phyloP scores from a whole-genome alignment of 2,797 vertebrate genomes.

The Malurus leucopterus region DNA sequence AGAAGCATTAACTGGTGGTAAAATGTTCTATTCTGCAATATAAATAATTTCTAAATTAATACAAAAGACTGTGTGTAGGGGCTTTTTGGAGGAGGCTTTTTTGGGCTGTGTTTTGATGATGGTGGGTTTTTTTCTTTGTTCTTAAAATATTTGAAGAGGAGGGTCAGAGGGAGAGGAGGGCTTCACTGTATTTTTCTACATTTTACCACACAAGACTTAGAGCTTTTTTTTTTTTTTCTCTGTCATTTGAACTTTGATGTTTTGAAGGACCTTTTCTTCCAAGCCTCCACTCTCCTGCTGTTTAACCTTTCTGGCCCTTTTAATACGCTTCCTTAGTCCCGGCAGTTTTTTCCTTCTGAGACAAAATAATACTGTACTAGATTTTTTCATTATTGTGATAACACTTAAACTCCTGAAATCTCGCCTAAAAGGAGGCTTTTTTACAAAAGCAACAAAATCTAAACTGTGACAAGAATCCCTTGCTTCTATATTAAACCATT shows the following conservation, averaged over 20 bases:
- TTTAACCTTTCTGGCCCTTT: background rate
- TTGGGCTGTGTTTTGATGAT: background rate
- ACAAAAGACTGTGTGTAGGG: accelerated
- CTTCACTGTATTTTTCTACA: background rate
- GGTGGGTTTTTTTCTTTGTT: background rate
- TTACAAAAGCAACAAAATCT: background rate
- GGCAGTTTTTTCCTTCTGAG: background rate
- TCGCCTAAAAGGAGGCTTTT: background rate
- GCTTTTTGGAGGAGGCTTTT: background rate
- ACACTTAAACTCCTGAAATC: background rate
- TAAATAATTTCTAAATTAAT: background rate
- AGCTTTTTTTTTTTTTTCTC: background rate
- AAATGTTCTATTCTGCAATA: background rate
- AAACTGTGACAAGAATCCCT: background rate
- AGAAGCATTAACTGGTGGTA: background rate
- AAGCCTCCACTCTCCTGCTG: background rate
- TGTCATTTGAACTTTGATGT: background rate
- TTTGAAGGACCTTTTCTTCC: background rate
- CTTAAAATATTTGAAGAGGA: background rate
- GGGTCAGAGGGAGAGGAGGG: no score
- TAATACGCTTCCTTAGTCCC: background rate
- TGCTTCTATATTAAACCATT: background rate
- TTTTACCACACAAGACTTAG: background rate
- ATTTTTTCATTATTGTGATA: background rate
- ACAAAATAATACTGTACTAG: background rate